Conservation (phyloP, 2,113 vertebrate genomes). For the Ptychochromis oligacanthus region DNA sequence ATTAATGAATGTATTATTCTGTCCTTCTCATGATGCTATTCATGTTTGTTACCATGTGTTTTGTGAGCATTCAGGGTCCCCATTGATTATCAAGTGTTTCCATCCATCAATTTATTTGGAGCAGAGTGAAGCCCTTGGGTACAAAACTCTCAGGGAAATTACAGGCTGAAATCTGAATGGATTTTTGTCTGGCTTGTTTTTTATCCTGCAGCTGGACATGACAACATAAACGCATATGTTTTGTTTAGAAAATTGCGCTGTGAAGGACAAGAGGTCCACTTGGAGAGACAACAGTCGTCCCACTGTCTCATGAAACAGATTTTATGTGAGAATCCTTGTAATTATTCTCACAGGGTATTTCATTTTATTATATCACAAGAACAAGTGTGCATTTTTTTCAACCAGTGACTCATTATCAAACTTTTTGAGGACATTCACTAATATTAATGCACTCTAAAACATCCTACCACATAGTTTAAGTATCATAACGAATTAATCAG, state of each 20-base stretch:
- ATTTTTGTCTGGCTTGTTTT: constrained; percentile 20
- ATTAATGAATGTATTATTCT: constrained; percentile 45
- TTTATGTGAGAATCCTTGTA: constrained; percentile 30
- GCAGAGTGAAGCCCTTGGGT: constrained; percentile 13
- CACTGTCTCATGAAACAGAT: constrained; percentile 7
- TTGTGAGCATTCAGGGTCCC: constrained; percentile 1
- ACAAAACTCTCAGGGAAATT: constrained; percentile 51
- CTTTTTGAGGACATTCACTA: background rate
- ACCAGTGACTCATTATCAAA: background rate
- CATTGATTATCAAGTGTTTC: constrained; percentile 42
- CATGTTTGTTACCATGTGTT: constrained; percentile 24
- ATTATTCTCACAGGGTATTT: constrained; percentile 6
- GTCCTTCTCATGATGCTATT: constrained; percentile 24
- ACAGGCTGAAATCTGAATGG: constrained; percentile 30
- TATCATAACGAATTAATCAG: background rate
- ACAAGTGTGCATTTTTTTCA: background rate
- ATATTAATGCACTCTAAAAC: background rate
- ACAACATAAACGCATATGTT: constrained; percentile 31
- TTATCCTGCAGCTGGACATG: constrained; percentile 34
- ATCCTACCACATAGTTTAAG: background rate
- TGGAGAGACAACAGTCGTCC: constrained; percentile 5
- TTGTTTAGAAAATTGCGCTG: constrained; percentile 52
- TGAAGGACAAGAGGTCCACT: constrained; percentile 63
- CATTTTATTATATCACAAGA: background rate
- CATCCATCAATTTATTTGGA: constrained; percentile 13